Base-by-base conservation (phyloP, 1,140 invertebrate species). In the Drosophila neocordata region DNA sequence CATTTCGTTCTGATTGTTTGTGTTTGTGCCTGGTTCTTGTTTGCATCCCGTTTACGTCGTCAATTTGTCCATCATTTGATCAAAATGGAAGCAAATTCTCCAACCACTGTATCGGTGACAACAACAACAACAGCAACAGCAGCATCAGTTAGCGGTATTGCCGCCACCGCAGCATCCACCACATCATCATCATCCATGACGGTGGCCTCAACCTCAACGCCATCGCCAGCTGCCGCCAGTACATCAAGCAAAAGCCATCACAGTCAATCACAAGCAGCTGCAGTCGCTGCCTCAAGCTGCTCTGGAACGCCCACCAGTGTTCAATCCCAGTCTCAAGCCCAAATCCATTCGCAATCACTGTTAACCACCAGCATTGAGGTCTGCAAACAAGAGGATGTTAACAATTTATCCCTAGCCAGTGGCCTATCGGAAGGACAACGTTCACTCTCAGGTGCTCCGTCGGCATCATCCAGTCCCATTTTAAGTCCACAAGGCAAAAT, bases 401-500 rank as follows among this genome's bases (percentile, higher is more conserved):
- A 90, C 60, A 91, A 91, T 79, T 57, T 91, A 4, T 91, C 90
- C 4, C 15, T 91, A 11, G 83, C 90, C 65, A 91, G 89, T 24
- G 81, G 72, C 0, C 37, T 89, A 0, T 91, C 90, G 9, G 90
- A 91, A 41, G 90, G 90, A 20, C 90, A 91, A 52, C 70, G 90
- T 34, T 91, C 90, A 1, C 69, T 89, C 0, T 91, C 90, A 1
- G 89, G 80, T 9, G 89, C 89, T 9, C 87, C 90, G 13, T 91
- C 91, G 56, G 79, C 91, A 6, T 90, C 87, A 52, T 91, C 91
- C 55, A 92, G 77, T 69, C 91, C 91, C 18, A 90, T 92, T 18
- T 53, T 92, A n/a, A 91, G 89, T 78, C 90, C 91, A 34, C 88
- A 90, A 48, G 90, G 90, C 65, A 92, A 92, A 63, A 92, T 92